Percentiles rank a stretch among this genome's conserved stretches.
Evolutionary conservation across 2,113 vertebrate genomes (phyloP).

Genomic region (Paedocypris sp.): DNA sequence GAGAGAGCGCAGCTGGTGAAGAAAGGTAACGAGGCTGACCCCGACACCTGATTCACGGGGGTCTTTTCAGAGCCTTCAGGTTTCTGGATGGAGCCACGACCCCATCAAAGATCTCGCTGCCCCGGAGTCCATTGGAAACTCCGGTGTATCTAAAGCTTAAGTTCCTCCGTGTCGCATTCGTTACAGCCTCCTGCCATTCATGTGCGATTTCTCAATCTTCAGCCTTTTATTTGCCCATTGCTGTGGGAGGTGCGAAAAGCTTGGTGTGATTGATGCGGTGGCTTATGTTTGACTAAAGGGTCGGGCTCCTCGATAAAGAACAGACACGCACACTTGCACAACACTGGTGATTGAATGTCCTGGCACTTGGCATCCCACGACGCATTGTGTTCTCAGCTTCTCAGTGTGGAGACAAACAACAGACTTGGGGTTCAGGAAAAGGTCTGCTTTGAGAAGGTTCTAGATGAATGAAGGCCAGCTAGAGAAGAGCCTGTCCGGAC

Average conservation of each 20-base stretch:
- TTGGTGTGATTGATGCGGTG: constrained; percentile 21
- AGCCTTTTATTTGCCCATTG: constrained; percentile 21
- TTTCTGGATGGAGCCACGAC: too few species aligned
- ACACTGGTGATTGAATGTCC: neutral
- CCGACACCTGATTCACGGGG: neutral
- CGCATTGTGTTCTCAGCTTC: constrained; percentile 10
- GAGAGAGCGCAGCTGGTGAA: constrained; percentile 66
- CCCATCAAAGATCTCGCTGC: neutral
- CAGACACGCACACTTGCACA: neutral
- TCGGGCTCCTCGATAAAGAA: constrained; percentile 17
- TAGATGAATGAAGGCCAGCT: neutral
- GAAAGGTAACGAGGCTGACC: constrained; percentile 60
- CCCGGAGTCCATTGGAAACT: neutral
- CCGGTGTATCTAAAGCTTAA: constrained; percentile 7
- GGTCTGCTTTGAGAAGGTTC: constrained; percentile 34
- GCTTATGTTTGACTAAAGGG: constrained; percentile 23
- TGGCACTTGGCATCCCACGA: constrained; percentile 11
- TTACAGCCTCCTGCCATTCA: constrained; percentile 2
- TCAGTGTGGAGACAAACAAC: constrained; percentile 12
- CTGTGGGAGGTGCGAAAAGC: neutral
- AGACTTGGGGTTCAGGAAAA: constrained; percentile 21
- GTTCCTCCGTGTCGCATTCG: constrained; percentile 1
- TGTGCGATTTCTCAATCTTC: neutral
- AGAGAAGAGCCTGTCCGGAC: constrained; percentile 9
- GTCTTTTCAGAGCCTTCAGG: neutral